Evolutionary conservation across 1,140 invertebrate species (phyloP), one percentile per base, ranked within the genome.

Genomic region (Sycobia sp.): DNA sequence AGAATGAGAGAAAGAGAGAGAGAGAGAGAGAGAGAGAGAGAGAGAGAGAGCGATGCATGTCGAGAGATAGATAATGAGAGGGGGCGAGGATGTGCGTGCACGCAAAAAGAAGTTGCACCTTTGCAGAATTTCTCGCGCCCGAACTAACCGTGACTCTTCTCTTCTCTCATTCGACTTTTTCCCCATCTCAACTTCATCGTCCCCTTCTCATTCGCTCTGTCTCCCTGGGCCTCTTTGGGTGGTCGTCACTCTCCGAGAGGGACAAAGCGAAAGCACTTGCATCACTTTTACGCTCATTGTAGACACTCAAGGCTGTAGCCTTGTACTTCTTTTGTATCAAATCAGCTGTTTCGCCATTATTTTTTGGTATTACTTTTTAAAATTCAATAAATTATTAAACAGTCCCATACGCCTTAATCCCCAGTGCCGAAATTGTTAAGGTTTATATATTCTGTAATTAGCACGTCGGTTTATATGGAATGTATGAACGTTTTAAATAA

Each of bases 171-270:
- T 27, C 20, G 1, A 11, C 54, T 62, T 53, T 36, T 38, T 62
- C 55, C 10, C 46, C 43, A 38, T 22, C 3, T 25, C 20, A 13
- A 46, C 8, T 41, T 14, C 11, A 43, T 44, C 51, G 18, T 32
- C 23, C 18, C 36, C 36, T 34, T 44, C 44, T 41, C 13, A 8
- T 22, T 18, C 32, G 16, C 18, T 36, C 32, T 47, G 25, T 50
- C 53, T 60, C 68, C 49, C 56, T 63, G n/a, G n/a, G n/a, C n/a
- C 67, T 67, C 67, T 67, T 65, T 72, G 70, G 70, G 70, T 70
- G 70, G 70, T 69, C 70, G 65, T 62, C 62, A 41, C 41, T 56
- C 53, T 43, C 18, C 54, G 51, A n/a, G n/a, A n/a, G n/a, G n/a
- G n/a, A n/a, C n/a, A n/a, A n/a, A n/a, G n/a, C n/a, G n/a, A 13